A percentile compares a stretch with the other conserved stretches of the same genome.
Evolutionary conservation across 1,140 invertebrate genomes (phyloP).

Genomic region (Pseudobourletiella spinata): DNA sequence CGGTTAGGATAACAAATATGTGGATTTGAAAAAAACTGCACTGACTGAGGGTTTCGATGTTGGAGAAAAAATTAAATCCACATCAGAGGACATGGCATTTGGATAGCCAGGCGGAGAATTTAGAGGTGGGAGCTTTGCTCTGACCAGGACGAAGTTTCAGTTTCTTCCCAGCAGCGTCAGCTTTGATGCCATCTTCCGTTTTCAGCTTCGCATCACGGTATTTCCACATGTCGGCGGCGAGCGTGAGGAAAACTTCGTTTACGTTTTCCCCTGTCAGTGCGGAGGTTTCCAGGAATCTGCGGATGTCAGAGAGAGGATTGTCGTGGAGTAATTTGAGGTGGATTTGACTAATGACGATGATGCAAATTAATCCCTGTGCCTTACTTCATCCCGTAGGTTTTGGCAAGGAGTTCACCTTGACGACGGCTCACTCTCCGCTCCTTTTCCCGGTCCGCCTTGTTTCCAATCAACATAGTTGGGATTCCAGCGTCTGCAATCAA

Average conservation of each 20-base stretch:
- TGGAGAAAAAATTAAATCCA: no score
- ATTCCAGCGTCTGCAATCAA: not conserved
- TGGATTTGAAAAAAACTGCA: no score
- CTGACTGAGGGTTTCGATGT: no score
- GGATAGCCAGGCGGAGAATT: no score
- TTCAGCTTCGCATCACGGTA: no score
- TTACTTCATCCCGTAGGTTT: constrained; percentile 36
- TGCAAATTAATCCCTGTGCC: no score
- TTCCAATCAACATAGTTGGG: constrained; percentile 4
- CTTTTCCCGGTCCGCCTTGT: not conserved
- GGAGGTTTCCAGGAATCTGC: constrained; percentile 44
- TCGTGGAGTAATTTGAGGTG: not conserved
- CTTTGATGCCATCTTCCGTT: no score
- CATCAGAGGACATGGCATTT: no score
- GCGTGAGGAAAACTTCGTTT: constrained; percentile 35
- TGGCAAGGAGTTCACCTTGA: not conserved
- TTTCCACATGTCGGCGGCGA: not conserved
- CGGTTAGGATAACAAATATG: no score
- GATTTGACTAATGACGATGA: constrained; percentile 42
- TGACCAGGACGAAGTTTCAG: no score
- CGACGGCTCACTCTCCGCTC: not conserved
- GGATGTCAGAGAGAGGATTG: not conserved
- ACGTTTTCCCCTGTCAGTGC: constrained; percentile 47
- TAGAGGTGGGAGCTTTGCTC: no score
- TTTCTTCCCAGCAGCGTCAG: no score